These are phyloP conservation scores for Batillaria attramentaria DNA, from an alignment of 1,140 invertebrate species.

Conservation along the genomic window DNA sequence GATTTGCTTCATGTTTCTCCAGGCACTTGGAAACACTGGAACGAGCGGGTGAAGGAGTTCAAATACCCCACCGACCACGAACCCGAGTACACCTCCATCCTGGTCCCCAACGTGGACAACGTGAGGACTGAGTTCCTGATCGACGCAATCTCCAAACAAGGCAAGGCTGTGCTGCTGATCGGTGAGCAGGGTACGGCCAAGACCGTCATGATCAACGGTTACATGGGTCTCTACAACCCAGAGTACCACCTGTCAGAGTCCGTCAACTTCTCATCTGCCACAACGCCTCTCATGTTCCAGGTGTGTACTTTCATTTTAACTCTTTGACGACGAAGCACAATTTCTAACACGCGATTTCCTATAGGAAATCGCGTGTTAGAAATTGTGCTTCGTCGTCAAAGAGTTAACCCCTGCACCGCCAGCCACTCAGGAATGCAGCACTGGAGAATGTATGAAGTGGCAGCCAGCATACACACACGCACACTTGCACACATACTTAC, in stretches of 20 bases:
- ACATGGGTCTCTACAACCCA: slow-evolving; percentile 92
- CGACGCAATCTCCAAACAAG: slow-evolving; percentile 88
- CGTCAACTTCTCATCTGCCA: slow-evolving; percentile 97
- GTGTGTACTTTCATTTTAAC: too few species aligned
- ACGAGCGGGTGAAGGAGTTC: slow-evolving; percentile 85
- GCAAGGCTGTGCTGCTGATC: slow-evolving; percentile 86
- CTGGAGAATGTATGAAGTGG: too few species aligned
- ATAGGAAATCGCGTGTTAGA: too few species aligned
- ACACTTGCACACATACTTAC: too few species aligned
- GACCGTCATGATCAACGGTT: slow-evolving; percentile 96
- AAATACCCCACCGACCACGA: slow-evolving; percentile 88
- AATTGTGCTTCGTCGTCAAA: too few species aligned
- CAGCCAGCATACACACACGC: too few species aligned
- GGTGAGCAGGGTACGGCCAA: slow-evolving; percentile 97
- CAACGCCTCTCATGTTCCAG: slow-evolving; percentile 81
- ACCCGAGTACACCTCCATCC: slow-evolving; percentile 90
- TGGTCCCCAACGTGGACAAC: slow-evolving; percentile 95
- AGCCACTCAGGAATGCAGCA: too few species aligned
- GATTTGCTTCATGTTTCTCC: slow-evolving; percentile 11
- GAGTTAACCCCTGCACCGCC: too few species aligned
- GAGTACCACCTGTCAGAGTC: slow-evolving; percentile 88
- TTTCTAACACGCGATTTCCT: too few species aligned
- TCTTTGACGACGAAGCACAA: too few species aligned
- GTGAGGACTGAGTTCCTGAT: slow-evolving; percentile 93
- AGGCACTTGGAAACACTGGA: slow-evolving; percentile 94